Conservation (phyloP, 2,888 invertebrate species). For the Hypomecis atomaria region DNA sequence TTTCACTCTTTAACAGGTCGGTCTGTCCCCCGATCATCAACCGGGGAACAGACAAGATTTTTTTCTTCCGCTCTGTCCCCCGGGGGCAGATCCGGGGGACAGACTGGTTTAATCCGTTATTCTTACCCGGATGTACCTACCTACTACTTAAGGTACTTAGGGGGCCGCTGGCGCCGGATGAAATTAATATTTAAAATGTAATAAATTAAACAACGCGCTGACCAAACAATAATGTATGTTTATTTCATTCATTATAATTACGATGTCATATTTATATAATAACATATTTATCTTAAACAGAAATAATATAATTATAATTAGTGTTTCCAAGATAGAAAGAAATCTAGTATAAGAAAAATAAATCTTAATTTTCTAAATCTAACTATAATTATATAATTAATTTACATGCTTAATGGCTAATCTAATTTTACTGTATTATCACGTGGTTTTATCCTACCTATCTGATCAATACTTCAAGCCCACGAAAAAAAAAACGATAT, state of each 20-base stretch:
- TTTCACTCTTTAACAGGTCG: no score
- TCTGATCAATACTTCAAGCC: conserved; percentile 46
- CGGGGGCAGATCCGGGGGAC: no score
- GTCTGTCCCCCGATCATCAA: no score
- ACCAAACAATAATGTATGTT: conserved; percentile 77
- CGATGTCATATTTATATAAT: conserved; percentile 37
- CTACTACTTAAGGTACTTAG: background rate
- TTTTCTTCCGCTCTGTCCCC: no score
- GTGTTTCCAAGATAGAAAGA: conserved; percentile 57
- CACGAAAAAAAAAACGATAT: background rate
- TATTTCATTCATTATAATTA: conserved; percentile 65
- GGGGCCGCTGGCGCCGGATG: no score
- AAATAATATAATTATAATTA: conserved; percentile 62
- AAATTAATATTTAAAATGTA: background rate
- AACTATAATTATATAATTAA: conserved; percentile 62
- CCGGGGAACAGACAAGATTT: no score
- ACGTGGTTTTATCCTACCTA: conserved; percentile 74
- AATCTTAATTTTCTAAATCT: conserved; percentile 59
- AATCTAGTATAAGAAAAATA: conserved; percentile 49
- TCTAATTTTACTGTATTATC: conserved; percentile 72
- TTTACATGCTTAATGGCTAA: conserved; percentile 64
- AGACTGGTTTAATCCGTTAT: no score
- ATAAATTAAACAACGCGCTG: conserved; percentile 36
- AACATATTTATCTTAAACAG: conserved; percentile 50
- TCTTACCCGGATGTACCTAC: background rate